Evolutionary conservation across 1,140 invertebrate species (phyloP).

Genomic region (Rhopalosiphum maidis): DNA sequence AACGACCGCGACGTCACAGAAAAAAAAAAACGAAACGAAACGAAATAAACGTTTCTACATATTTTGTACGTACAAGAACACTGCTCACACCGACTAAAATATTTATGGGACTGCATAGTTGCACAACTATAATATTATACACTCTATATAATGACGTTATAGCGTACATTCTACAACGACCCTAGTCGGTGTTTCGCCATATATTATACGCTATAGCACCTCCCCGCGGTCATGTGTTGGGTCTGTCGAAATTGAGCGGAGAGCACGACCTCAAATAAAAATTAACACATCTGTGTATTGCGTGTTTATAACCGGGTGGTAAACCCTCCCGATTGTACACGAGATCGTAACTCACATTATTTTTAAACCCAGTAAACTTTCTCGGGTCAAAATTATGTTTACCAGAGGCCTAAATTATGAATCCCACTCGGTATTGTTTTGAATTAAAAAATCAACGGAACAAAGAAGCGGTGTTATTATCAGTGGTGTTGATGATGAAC

Average conservation of each 20-base stretch:
- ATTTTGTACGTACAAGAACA: neutral
- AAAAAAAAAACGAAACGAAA: neutral
- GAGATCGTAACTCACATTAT: no score
- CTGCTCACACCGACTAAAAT: neutral
- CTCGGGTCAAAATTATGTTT: no score
- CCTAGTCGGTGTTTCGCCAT: neutral
- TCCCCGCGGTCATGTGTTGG: neutral
- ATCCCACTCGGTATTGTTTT: no score
- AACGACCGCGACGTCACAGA: neutral
- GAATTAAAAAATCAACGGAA: no score
- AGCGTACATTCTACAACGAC: neutral
- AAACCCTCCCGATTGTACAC: no score
- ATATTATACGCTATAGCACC: neutral
- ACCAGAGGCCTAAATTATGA: no score
- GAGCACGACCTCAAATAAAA: neutral
- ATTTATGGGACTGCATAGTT: neutral
- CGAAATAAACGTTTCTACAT: neutral
- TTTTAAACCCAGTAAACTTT: no score
- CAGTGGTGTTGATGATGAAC: no score
- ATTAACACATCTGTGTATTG: neutral
- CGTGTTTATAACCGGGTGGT: neutral
- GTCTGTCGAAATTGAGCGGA: neutral
- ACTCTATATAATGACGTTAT: neutral
- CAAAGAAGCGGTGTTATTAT: no score
- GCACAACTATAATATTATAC: neutral